Percentiles rank a stretch among this genome's conserved stretches.
Conservation (phyloP, 2,797 vertebrate genomes). For the Carapus acus region DNA sequence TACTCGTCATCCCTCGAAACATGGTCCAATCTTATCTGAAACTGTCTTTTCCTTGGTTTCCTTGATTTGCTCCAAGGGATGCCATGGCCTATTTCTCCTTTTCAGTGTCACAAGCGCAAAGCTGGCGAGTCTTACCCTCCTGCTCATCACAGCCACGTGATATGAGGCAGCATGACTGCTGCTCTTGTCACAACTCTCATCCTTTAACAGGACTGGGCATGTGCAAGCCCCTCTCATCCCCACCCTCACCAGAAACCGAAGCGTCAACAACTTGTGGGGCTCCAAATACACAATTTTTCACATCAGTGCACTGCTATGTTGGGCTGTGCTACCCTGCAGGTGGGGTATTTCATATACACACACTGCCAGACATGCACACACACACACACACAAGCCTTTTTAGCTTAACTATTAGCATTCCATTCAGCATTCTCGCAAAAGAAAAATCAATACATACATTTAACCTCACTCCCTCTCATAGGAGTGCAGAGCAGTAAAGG, state of each 20-base stretch:
- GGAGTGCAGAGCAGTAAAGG: constrained; percentile 19
- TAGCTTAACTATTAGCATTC: constrained; percentile 26
- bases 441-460: constrained; percentile 44
- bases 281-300: constrained; percentile 64
- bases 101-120: constrained; percentile 40
- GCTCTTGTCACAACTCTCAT: constrained; percentile 51
- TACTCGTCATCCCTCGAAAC: constrained; percentile 28
- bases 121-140: constrained; percentile 40
- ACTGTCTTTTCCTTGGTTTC: constrained; percentile 30
- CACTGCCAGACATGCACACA: too few relatives aligned
- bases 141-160: constrained; percentile 53
- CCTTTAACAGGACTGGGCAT: constrained; percentile 49
- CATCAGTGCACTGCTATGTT: constrained; percentile 56
- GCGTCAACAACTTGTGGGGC: constrained; percentile 52
- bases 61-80: constrained; percentile 38
- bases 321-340: constrained; percentile 30
- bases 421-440: constrained; percentile 17
- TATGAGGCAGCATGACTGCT: constrained; percentile 46
- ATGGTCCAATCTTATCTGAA: constrained; percentile 36
- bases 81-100: constrained; percentile 46
- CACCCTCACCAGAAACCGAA: constrained; percentile 57
- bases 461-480: constrained; percentile 11
- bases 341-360: neutral
- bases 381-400: constrained; percentile 5
- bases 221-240: constrained; percentile 45